Evolutionary conservation across 2,888 invertebrate genomes (phyloP).

Genomic region (Tryphoninae sp.): DNA sequence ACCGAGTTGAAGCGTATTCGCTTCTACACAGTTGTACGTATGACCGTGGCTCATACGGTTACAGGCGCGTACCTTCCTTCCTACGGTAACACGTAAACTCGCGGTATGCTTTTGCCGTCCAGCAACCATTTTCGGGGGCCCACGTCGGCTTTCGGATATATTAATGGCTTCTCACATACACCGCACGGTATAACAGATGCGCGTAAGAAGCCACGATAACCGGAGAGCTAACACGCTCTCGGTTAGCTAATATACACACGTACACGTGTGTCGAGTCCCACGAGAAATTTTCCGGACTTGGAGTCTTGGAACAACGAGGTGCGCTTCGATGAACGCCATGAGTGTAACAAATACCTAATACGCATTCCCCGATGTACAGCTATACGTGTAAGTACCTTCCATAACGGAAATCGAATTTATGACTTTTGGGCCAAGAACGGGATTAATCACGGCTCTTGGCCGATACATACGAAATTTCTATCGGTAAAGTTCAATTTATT

Average conservation of each 20-base stretch:
- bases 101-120: constrained; percentile 47
- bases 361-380: background rate
- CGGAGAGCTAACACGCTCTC: constrained; percentile 3
- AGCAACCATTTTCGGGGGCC: constrained; percentile 51
- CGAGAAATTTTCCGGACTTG: constrained; percentile 59
- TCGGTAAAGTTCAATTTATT: background rate
- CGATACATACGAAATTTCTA: background rate
- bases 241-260: background rate
- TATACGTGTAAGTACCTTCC: background rate
- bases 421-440: background rate
- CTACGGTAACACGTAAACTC: constrained; percentile 21
- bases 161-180: constrained; percentile 57
- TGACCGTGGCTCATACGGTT: background rate
- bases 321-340: constrained; percentile 36
- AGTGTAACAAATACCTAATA: constrained; percentile 28
- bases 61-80: constrained; percentile 8
- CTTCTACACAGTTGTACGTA: constrained; percentile 15
- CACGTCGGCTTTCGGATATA: constrained; percentile 48
- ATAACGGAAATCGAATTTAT: background rate
- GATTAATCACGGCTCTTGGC: background rate
- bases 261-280: constrained; percentile 48
- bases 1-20: constrained; percentile 33
- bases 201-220: constrained; percentile 22
- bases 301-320: constrained; percentile 38
- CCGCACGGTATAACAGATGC: constrained; percentile 54